Evolutionary conservation across 2,113 vertebrate species (phyloP).

Genomic region (Crotalus viridis): DNA sequence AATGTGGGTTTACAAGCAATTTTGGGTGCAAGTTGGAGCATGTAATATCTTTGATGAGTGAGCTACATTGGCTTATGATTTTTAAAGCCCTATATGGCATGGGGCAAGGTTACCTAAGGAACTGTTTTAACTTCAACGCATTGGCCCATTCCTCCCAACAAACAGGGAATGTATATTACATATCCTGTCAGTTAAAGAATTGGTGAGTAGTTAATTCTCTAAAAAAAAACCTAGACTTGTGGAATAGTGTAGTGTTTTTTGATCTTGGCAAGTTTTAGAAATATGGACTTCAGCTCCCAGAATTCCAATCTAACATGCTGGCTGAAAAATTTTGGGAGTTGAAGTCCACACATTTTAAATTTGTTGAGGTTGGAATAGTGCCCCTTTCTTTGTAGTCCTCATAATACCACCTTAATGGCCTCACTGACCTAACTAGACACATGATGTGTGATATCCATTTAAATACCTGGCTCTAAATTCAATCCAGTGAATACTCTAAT

Average conservation of each 20-base stretch:
- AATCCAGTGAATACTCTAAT: background rate
- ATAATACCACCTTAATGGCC: background rate
- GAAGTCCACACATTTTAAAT: background rate
- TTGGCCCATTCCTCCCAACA: background rate
- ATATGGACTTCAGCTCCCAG: background rate
- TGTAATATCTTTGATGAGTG: too few species aligned
- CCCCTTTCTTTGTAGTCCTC: background rate
- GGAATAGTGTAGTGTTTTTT: background rate
- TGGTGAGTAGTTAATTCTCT: background rate
- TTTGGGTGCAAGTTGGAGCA: too few species aligned
- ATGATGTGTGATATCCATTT: background rate
- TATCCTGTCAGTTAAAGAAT: background rate
- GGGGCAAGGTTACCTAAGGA: background rate
- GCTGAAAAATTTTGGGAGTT: background rate
- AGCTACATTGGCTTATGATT: too few species aligned
- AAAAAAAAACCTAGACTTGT: background rate
- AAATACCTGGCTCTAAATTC: background rate
- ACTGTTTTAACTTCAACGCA: background rate
- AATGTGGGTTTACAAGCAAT: too few species aligned
- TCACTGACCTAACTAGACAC: background rate
- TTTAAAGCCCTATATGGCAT: too few species aligned
- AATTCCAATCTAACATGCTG: background rate
- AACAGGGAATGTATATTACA: background rate
- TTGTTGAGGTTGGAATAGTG: background rate
- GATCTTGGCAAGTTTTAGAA: background rate